Evolutionary conservation across 2,113 vertebrate species (phyloP).

Genomic region (Solenodon paradoxus): DNA sequence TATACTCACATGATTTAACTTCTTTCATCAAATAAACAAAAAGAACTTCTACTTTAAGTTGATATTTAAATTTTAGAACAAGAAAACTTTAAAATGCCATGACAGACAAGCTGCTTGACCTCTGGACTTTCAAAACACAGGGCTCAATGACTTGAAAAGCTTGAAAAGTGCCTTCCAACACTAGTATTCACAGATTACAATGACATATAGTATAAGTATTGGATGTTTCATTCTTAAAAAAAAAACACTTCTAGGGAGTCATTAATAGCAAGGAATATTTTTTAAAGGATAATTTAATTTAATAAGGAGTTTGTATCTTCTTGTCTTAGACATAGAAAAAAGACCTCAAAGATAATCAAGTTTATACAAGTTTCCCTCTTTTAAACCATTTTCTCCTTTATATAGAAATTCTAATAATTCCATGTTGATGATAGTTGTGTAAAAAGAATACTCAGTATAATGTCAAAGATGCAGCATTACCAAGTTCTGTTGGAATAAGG

Average conservation of each 20-base stretch:
- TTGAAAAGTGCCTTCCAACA: not conserved
- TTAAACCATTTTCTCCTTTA: not conserved
- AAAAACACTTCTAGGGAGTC: not conserved
- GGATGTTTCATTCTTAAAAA: not conserved
- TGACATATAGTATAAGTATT: not conserved
- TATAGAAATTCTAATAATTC: slow-evolving; percentile 32
- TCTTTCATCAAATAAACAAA: slow-evolving; percentile 10
- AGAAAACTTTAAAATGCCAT: not conserved
- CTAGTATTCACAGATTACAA: not conserved
- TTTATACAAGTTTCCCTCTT: slow-evolving; percentile 17
- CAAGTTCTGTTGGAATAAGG: not conserved
- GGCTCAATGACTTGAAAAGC: not conserved
- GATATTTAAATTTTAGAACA: slow-evolving; percentile 1
- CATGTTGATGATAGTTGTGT: not conserved
- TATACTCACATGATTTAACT: slow-evolving; percentile 21
- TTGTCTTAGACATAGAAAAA: slow-evolving; percentile 1
- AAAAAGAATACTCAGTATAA: not conserved
- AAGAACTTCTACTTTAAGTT: slow-evolving; percentile 14
- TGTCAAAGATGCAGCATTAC: not conserved
- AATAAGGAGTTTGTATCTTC: not conserved
- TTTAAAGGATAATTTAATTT: not conserved
- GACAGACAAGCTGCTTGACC: not conserved
- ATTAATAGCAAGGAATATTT: not conserved
- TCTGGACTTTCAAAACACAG: not conserved
- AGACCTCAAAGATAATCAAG: not conserved